Base-by-base conservation (phyloP, 2,797 vertebrate species). In the Pogoniulus pusillus region DNA sequence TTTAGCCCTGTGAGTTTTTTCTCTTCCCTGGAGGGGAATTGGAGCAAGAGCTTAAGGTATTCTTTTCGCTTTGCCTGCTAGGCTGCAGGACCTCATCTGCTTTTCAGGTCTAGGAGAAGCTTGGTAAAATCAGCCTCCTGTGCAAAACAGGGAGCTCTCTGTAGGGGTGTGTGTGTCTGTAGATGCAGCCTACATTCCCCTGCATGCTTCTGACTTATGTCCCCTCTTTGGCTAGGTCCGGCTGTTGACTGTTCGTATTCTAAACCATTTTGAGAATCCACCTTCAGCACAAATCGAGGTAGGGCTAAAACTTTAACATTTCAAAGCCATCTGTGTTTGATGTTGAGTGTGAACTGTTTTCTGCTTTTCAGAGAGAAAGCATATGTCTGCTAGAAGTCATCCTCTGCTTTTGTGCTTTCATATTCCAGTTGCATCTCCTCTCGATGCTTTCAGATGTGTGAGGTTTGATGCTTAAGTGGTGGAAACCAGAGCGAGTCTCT, bases 181-280 rank as follows among this genome's bases (percentile, higher is more conserved):
- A 0, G 60, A 8, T 57, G 24, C 63, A 73, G 29, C 66, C 47
- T 76, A 39, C 4, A 3, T 91, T 69, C 45, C 76, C 7, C 30
- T 41, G 45, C 32, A 8, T 24, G 19, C 30, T 12, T 89, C 92
- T 96, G 68, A 95, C 65, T 14, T 34, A 3, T 23, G 12, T 34
- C 94, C 96, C 76, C 39, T 23, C 55, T 94, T 94, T 53, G 65
- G 49, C 70, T 91, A 99, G 99, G 98, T 99, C 92, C 98, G 99
- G 9, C 97, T 99, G 11, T 96, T 99, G 96, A 98, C 98, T 12
- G 78, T 99, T 95, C 98, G 98, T 96, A 98, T 99, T 94, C 97
- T 99, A 91, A 98, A 98, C 82, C 98, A 99, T 93, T 99, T 99
- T 96, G 97, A 98, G 85, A 96, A 97, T 22, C 95, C 89, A 23